phyloP scores from a whole-genome alignment of 2,797 vertebrate species.

The Scarus forsteni region DNA sequence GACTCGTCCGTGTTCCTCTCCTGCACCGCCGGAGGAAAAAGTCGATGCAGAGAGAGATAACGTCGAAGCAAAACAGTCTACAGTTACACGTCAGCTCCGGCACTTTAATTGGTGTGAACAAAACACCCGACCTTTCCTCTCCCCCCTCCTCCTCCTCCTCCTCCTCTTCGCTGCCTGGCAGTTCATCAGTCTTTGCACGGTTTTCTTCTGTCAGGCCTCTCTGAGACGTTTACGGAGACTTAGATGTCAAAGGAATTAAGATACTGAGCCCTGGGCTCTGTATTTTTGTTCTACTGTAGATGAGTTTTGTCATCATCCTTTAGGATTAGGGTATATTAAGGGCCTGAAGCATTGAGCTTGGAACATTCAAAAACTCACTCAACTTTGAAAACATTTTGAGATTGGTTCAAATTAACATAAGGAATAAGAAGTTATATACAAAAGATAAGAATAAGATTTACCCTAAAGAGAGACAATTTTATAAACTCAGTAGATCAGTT shows the following conservation, averaged over 20 bases:
- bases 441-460: no score
- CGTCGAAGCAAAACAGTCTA: slow-evolving; percentile 19
- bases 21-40: slow-evolving; percentile 19
- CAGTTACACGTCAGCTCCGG: slow-evolving; percentile 39
- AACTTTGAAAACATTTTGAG: no score
- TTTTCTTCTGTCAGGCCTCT: slow-evolving; percentile 13
- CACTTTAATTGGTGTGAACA: slow-evolving; percentile 51
- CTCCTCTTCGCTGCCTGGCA: not conserved
- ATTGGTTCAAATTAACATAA: no score
- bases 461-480: no score
- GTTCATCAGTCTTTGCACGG: slow-evolving; percentile 11
- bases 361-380: no score
- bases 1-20: slow-evolving; percentile 41
- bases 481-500: no score
- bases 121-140: not conserved
- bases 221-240: slow-evolving; percentile 4
- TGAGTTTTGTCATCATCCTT: not conserved
- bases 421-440: no score
- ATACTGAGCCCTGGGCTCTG: not conserved
- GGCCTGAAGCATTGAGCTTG: no score
- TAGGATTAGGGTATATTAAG: no score
- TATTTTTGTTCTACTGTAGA: not conserved
- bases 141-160: slow-evolving; percentile 1
- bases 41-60: slow-evolving; percentile 47
- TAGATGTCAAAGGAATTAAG: not conserved